Percentiles rank a stretch among this genome's conserved stretches.
Evolutionary conservation across 2,888 invertebrate genomes (phyloP).

Genomic region (Hemithea aestivaria): DNA sequence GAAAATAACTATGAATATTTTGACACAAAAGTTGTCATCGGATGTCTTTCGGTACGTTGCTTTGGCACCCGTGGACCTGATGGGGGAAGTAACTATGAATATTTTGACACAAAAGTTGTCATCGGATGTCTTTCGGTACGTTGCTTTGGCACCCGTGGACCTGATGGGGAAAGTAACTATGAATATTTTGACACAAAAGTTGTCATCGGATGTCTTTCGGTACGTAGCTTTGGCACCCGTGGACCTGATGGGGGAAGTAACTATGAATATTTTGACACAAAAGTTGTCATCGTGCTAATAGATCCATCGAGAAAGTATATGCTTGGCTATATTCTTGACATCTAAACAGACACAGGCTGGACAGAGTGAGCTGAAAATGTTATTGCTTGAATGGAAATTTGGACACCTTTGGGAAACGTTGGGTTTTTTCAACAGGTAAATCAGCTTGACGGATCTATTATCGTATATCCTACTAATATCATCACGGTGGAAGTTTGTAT

Average conservation of each 20-base stretch:
- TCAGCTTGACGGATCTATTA: too few species aligned
- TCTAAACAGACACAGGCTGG: too few species aligned
- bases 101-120: background rate
- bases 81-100: background rate
- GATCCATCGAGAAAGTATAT: too few species aligned
- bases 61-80: constrained; percentile 65
- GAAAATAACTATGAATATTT: background rate
- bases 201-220: constrained; percentile 79
- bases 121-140: constrained; percentile 83
- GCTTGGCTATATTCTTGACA: too few species aligned
- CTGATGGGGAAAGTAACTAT: constrained; percentile 30
- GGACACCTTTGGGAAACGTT: too few species aligned
- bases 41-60: constrained; percentile 84
- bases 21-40: constrained; percentile 34
- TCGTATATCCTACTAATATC: too few species aligned
- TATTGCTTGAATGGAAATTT: too few species aligned
- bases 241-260: constrained; percentile 34
- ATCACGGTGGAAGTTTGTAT: too few species aligned
- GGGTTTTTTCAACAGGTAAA: too few species aligned
- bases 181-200: background rate
- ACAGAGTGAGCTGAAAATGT: too few species aligned
- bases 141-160: constrained; percentile 74
- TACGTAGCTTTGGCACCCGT: constrained; percentile 81
- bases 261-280: background rate
- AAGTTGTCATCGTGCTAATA: background rate